phyloP scores from a whole-genome alignment of 2,113 vertebrate species.

The Pituophis catenifer region DNA sequence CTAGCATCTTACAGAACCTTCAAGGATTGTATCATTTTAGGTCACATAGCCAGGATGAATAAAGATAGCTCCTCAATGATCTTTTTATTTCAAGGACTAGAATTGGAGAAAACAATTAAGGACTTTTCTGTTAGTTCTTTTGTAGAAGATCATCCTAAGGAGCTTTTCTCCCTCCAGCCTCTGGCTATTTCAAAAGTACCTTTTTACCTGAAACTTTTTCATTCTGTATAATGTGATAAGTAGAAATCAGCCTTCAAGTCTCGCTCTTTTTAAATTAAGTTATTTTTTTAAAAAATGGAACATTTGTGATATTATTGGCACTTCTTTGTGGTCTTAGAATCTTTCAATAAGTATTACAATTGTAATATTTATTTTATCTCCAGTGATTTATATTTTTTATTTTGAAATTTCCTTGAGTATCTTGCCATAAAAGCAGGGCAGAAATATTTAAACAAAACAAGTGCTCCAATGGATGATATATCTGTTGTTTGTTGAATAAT shows the following conservation, averaged over 20 bases:
- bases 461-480: not conserved
- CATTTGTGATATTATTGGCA: not conserved
- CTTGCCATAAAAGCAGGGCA: not conserved
- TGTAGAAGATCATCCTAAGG: not conserved
- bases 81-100: not conserved
- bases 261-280: not conserved
- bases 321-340: not conserved
- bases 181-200: not conserved
- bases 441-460: not conserved
- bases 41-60: not conserved
- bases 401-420: not conserved
- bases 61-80: not conserved
- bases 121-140: not conserved
- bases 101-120: not conserved
- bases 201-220: not conserved
- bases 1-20: not conserved
- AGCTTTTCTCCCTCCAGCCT: not conserved
- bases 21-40: not conserved
- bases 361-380: not conserved
- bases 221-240: not conserved
- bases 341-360: not conserved
- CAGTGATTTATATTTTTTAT: not conserved
- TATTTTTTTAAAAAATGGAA: not conserved
- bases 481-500: no score
- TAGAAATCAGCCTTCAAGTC: not conserved